Base-by-base conservation (phyloP, 92 coral and sea anemone genomes). In the Porites evermanni region DNA sequence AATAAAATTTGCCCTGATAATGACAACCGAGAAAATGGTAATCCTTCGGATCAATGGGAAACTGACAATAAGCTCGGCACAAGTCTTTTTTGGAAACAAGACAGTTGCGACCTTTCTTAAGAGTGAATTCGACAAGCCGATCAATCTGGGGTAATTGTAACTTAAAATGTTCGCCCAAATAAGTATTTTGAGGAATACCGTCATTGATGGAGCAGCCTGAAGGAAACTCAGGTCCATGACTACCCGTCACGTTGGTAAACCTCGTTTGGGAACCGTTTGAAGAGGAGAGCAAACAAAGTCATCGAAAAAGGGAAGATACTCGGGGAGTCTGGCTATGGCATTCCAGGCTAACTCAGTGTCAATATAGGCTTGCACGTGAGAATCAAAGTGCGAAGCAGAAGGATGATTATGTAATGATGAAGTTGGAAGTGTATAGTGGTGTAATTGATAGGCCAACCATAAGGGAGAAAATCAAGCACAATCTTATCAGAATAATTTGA, bases 151-250 rank as follows among this genome's bases (percentile, higher is more conserved):
- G 88, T 11, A 84, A 74, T 4, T 26, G 77, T 7, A 89, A 58
- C 67, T 85, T 44, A 44, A 51, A 89, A 13, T 64, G 60, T 2
- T 69, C 64, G 68, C 78, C 78, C 44, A 90, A 64, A 75, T 79
- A 90, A 29, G 38, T 56, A 47, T 19, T 70, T 2, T 17, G 17
- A 0, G 87, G 89, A 17, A 90, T 90, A 21, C 90, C 84, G 54
- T 70, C 26, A 60, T 85, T 80, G 16, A 89, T 87, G 0, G 89
- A 85, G 12, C 23, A 32, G 64, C 74, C 65, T 26, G 21, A 64
- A 4, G 90, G 87, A 56, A 90, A 75, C 93, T 85, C 60, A 80
- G 74, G 21, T 85, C 90, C 81, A 85, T 80, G 1, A 90, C 93
- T 0, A 85, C 89, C 10, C 90, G 23, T 0, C 83, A 66, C 7